Evolutionary conservation across 2,113 vertebrate species (phyloP).

Genomic region (Mobula birostris): DNA sequence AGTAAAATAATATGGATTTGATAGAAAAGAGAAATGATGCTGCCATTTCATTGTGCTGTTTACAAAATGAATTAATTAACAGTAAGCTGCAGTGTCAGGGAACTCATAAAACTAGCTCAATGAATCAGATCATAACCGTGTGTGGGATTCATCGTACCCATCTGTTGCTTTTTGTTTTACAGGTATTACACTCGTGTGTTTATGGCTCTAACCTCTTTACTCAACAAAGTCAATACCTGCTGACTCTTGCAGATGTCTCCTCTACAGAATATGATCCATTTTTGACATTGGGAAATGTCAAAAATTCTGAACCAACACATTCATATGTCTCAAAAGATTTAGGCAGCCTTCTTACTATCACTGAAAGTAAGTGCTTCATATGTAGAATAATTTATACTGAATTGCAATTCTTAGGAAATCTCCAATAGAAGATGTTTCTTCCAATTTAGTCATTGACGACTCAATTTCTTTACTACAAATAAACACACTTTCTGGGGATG

Average conservation of each 20-base stretch:
- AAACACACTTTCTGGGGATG: neutral
- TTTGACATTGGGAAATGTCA: constrained; percentile 74
- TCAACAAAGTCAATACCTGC: constrained; percentile 84
- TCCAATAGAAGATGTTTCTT: neutral
- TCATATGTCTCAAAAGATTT: constrained; percentile 63
- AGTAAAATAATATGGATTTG: neutral
- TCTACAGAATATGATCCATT: constrained; percentile 81
- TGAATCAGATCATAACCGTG: constrained; percentile 1
- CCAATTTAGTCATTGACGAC: neutral
- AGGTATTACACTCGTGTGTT: constrained; percentile 93
- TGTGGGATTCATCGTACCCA: neutral
- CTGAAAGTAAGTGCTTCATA: constrained; percentile 69
- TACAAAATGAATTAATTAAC: neutral
- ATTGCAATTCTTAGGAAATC: neutral
- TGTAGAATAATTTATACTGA: neutral
- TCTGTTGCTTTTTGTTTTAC: constrained; percentile 38
- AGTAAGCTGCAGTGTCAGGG: neutral
- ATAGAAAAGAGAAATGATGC: constrained; percentile 6
- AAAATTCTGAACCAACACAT: constrained; percentile 66
- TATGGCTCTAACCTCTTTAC: constrained; percentile 82
- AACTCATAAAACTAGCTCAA: neutral
- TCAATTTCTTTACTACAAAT: neutral
- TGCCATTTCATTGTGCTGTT: constrained; percentile 4
- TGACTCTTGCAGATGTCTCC: constrained; percentile 82
- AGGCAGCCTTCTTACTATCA: constrained; percentile 84